Base-by-base conservation (phyloP, 1,140 invertebrate genomes). In the Archegozetes longisetosus region DNA sequence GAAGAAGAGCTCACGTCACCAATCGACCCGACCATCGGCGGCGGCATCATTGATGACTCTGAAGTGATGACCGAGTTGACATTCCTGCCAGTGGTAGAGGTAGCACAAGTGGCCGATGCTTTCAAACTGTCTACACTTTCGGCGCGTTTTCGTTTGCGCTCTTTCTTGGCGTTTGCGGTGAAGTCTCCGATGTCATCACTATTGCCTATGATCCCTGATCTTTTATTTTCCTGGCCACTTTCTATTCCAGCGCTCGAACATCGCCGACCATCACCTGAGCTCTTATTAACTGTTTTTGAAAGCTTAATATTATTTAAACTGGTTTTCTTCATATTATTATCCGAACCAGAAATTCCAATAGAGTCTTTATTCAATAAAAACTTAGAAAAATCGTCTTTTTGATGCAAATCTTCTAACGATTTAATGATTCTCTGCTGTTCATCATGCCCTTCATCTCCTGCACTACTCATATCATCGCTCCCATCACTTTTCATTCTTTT, bases 21-120 rank as follows among this genome's bases (percentile, higher is more conserved):
- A 12, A 26, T n/a, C 9, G 53, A 58, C 3, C 26, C 49, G n/a
- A 53, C 26, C 23, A 50, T 28, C 2, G 61, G 58, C 0, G 86
- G 85, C 1, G 85, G 85, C 85, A 88, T 88, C 0, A 84, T n/a
- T 40, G 32, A 40, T 40, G 32, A 40, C 17, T 40, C 32, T 9
- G 32, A 40, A 9, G 32, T 40, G 6, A 17, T 40, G 6, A 17
- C 6, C 6, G 32, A 9, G 6, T 9, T 9, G 6, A 17, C 17
- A 9, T 9, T 9, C 17, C 32, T 40, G 17, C 17, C 17, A 17
- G 32, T 40, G 6, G 32, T 9, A 40, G 32, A 40, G 17, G 32
- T 40, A 2, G 40, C 59, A 3, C 59, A 20, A 50, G 50, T 61
- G 12, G 22, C 25, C 4, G 55, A 40, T 3, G 32, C 48, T 23